A percentile compares a stretch with the other conserved stretches of the same genome.
Conservation (phyloP, 1,140 invertebrate genomes). For the Galleria mellonella region DNA sequence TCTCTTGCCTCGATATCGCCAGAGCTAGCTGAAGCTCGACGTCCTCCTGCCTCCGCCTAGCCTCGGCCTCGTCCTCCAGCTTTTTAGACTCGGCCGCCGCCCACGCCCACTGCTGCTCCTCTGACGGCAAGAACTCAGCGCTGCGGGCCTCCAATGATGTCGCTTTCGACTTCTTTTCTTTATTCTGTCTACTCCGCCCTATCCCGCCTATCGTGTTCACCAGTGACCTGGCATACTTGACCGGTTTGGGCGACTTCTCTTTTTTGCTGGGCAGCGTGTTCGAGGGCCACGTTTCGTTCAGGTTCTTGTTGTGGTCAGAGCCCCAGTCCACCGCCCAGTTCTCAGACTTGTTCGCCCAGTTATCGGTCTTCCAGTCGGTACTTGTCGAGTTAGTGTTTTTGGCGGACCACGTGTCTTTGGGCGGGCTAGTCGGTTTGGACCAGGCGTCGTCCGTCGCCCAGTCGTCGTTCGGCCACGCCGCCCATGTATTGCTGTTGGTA, state of each 20-base stretch:
- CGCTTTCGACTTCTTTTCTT: slow-evolving; percentile 48
- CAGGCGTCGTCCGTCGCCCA: slow-evolving; percentile 57
- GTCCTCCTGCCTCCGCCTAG: slow-evolving; percentile 65
- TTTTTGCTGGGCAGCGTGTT: slow-evolving; percentile 55
- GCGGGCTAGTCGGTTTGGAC: slow-evolving; percentile 41
- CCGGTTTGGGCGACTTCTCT: slow-evolving; percentile 62
- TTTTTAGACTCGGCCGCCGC: slow-evolving; percentile 74
- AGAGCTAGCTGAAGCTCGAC: slow-evolving; percentile 75
- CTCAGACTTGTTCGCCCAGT: slow-evolving; percentile 48
- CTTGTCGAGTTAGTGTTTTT: slow-evolving; percentile 19
- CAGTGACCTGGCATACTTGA: slow-evolving; percentile 57
- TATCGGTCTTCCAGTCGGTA: slow-evolving; percentile 39
- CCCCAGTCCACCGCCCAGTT: slow-evolving; percentile 50
- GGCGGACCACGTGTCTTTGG: slow-evolving; percentile 32
- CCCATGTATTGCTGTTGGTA: slow-evolving; percentile 42
- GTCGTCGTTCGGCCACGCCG: slow-evolving; percentile 56
- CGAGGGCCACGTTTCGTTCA: slow-evolving; percentile 59
- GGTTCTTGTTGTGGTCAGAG: slow-evolving; percentile 39
- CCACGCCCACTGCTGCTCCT: slow-evolving; percentile 76
- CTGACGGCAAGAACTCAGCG: slow-evolving; percentile 42
- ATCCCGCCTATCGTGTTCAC: slow-evolving; percentile 64
- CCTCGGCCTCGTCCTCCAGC: slow-evolving; percentile 63
- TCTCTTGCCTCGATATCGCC: slow-evolving; percentile 67
- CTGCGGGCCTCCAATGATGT: slow-evolving; percentile 14
- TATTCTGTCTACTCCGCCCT: slow-evolving; percentile 39